phyloP scores from a whole-genome alignment of 2,113 vertebrate species.

The Paramisgurnus dabryanus region DNA sequence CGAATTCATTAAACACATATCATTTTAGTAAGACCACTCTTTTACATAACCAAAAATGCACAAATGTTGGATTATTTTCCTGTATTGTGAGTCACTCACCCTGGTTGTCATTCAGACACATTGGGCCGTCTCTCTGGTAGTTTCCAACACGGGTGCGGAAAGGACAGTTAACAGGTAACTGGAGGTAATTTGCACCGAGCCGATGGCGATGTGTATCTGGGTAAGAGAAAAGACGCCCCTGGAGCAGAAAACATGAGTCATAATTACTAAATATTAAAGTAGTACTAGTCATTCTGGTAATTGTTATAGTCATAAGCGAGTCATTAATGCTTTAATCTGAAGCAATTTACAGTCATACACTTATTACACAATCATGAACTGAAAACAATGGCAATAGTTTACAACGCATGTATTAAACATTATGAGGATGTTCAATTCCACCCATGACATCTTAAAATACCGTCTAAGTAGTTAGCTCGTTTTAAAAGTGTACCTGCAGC shows the following conservation, averaged over 20 bases:
- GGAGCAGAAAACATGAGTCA: conserved; percentile 22
- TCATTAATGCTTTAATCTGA: background rate
- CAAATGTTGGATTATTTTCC: background rate
- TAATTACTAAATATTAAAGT: background rate
- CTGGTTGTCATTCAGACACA: conserved; percentile 92
- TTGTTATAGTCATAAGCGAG: background rate
- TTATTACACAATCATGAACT: no score
- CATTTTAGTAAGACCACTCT: no score
- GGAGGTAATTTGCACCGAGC: conserved; percentile 92
- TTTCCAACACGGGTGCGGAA: conserved; percentile 85
- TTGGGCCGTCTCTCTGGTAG: conserved; percentile 94
- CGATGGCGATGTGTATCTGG: conserved; percentile 95
- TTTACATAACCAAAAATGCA: no score
- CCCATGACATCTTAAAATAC: no score
- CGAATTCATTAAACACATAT: no score
- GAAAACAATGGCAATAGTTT: no score
- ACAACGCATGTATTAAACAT: no score
- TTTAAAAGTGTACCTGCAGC: conserved; percentile 82
- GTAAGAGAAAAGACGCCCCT: conserved; percentile 95
- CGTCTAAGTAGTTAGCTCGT: no score
- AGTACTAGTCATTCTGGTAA: background rate
- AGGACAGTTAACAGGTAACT: conserved; percentile 95
- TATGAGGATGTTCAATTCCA: no score
- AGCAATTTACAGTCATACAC: background rate
- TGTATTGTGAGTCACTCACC: conserved; percentile 67